Evolutionary conservation across 1,140 invertebrate species (phyloP), one percentile per base, ranked within the genome.

Genomic region (Cephus cinctus): DNA sequence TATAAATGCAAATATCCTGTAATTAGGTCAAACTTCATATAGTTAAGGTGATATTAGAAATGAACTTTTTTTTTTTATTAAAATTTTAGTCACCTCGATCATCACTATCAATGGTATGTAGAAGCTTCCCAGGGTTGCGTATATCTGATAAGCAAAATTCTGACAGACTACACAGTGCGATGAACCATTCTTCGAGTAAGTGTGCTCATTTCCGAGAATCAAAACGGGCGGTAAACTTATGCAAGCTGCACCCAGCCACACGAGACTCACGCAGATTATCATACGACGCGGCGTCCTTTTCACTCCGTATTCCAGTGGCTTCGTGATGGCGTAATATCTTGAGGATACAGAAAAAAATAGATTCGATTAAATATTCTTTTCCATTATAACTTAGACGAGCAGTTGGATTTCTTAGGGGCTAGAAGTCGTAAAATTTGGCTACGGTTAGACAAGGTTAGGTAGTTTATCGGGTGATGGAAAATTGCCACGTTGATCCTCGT

Each of bases 71-170:
- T 15, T 30, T 16, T 44, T 9, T 23, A 6, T 30, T n/a, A 30
- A 19, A n/a, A n/a, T n/a, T n/a, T n/a, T 14, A 63, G 65, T 63
- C 30, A 75, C 89, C 48, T 90, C 84, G 16, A 94, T 86, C 92
- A 95, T 95, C 32, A 96, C 89, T 42, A 87, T 81, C 18, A 94
- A 73, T 0, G 92, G 92, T 56, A 95, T 84, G 75, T 94, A 95
- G 77, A 95, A 95, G 34, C 90, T 92, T 27, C 89, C 88, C 47
- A 93, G 77, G 0, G 92, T 94, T 18, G 92, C 93, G 71, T 94
- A 95, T 39, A 94, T 87, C 75, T 93, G 90, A 74, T 90, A 95
- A 53, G 84, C 89, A 68, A 89, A 89, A 69, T 91, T 89, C 69
- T 93, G 90, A 49, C 88, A 92, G 18, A 94, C 90, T 18, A 83